These are phyloP conservation scores for Zaprionus ornatus DNA, from an alignment of 1,140 invertebrate genomes.

Conservation along the genomic window DNA sequence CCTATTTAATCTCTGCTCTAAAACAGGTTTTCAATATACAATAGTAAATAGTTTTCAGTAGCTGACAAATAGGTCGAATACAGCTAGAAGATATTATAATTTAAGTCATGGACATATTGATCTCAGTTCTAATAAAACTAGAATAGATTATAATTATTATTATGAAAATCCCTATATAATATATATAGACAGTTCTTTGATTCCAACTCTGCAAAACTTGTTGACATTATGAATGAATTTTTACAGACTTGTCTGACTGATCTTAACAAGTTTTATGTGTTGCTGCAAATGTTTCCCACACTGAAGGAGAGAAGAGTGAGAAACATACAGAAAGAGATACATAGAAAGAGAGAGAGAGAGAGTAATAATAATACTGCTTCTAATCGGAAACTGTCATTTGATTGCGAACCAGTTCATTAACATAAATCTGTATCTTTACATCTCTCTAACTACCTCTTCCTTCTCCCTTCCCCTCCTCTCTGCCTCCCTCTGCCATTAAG, in stretches of 20 bases:
- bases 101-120: not conserved
- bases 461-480: not conserved
- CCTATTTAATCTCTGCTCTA: not conserved
- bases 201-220: not conserved
- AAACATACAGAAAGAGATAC: too few relatives aligned
- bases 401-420: not conserved
- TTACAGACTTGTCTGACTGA: not conserved
- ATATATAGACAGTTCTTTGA: not conserved
- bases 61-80: not conserved
- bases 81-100: not conserved
- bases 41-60: not conserved
- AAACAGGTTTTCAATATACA: not conserved
- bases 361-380: not conserved
- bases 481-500: not conserved
- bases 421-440: not conserved
- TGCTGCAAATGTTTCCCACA: constrained; percentile 1
- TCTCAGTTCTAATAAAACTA: not conserved
- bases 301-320: not conserved
- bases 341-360: not conserved
- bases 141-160: not conserved
- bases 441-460: not conserved
- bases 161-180: not conserved
- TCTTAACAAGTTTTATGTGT: not conserved
- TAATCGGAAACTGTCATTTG: constrained; percentile 6
- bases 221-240: not conserved